Base-by-base conservation (phyloP, 2,113 vertebrate species). In the Gobio gobio region DNA sequence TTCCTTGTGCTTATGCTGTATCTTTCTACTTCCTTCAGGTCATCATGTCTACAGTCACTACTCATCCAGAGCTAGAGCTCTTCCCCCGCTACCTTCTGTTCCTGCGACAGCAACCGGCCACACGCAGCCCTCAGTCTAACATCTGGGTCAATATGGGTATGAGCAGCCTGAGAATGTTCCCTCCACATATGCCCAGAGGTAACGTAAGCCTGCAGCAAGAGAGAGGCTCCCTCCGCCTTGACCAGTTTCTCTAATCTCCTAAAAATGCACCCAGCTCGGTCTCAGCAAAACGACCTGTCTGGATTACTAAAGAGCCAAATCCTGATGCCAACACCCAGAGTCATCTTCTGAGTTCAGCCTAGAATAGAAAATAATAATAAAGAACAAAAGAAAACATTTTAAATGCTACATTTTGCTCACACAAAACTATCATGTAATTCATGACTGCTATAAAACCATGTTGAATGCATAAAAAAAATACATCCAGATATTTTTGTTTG, bases 111-210 rank as follows among this genome's bases (percentile, higher is more conserved):
- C 97, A 99, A 93, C 97, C 96, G 7, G 97, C 96, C 68, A 95
- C 96, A 0, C 96, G 97, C 90, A 95, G 96, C 13, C 97, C 97
- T 84, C 98, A 99, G 93, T 98, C 97, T 89, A 99, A 99, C 96
- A 97, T 99, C 95, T 99, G 98, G 98, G 96, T 99, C 93, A 99
- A 99, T 96, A 99, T 99, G 97, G 98, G 98, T 99, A 99, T 98
- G 98, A 98, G 96, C 96, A 98, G 95, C 96, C 97, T 98, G 95
- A 96, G 96, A 97, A 97, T 97, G 96, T 97, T 97, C 94, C 97
- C 97, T 93, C 96, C 96, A 87, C 95, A 97, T 93, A 95, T 98
- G 87, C 95, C 95, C 90, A 94, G 97, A 99, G 97, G 98, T 99
- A 99, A 99, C 84, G 96, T 97, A 98, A 98, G 97, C 97, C 94